Base-by-base conservation (phyloP, 2,888 invertebrate species). In the Altica lythri region DNA sequence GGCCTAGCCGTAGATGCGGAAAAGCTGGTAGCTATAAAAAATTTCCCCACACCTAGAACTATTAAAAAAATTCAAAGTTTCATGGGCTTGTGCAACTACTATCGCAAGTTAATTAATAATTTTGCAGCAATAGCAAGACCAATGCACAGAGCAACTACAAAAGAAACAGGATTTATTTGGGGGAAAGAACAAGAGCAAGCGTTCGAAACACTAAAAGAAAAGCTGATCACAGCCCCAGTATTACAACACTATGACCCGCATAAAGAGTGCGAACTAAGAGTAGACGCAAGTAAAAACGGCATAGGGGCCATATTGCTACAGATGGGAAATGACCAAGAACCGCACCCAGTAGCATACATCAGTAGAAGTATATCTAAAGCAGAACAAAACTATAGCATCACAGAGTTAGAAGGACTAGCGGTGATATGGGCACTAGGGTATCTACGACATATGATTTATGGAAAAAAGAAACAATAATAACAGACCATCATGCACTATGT, bases 281-380 rank as follows among this genome's bases (percentile, higher is more conserved):
- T 48, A 13, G 61, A 63, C 35, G 63, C 61, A 1, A 42, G 54
- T 16, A 45, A n/a, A 40, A 25, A 44, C 13, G 61, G 61, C 4
- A 14, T 61, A 1, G 59, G 57, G 32, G 61, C 57, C 0, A 45
- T 64, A 4, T 19, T 62, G 2, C 43, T 64, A 18, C 62, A 64
- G 40, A 53, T 62, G 22, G 35, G 27, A 1, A 34, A 43, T 1
- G 55, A 57, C 17, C 25, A 53, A 25, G 12, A 46, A 12, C 6
- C 47, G 16, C 64, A 64, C 30, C 63, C 63, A 1, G 34, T 67
- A 4, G 57, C 60, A 6, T 67, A 63, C 34, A 54, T 55, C 2
- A 63, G 60, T 51, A 35, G 63, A 6, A 55, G 49, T 13, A 44
- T 62, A 2, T 43, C 59, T n/a, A 59, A 64, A 45, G 53, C 55